Percentiles rank a stretch among this genome's conserved stretches.
phyloP scores from a whole-genome alignment of 2,888 invertebrate genomes.

The Blastobasis adustella region DNA sequence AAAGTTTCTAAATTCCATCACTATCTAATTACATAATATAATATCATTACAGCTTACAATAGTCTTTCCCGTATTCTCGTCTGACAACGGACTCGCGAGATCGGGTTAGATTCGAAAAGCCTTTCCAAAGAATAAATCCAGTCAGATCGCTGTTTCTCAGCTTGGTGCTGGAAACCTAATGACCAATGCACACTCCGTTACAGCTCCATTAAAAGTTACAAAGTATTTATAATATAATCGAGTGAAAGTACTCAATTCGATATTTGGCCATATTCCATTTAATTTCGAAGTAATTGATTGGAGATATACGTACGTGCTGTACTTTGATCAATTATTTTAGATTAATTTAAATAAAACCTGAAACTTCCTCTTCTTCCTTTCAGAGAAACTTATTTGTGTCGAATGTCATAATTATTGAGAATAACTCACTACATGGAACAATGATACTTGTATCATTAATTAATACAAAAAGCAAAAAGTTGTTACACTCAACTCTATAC shows the following conservation, averaged over 20 bases:
- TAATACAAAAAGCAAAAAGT: not conserved
- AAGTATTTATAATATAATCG: too few relatives aligned
- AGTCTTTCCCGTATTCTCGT: not conserved
- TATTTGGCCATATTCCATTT: too few relatives aligned
- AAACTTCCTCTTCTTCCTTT: not conserved
- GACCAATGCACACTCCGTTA: too few relatives aligned
- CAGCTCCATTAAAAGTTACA: too few relatives aligned
- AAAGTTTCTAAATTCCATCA: constrained; percentile 30
- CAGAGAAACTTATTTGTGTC: not conserved
- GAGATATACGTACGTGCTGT: too few relatives aligned
- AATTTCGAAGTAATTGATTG: too few relatives aligned
- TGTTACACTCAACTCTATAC: constrained; percentile 20
- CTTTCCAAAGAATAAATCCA: too few relatives aligned
- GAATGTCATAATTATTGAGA: not conserved
- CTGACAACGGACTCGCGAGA: not conserved
- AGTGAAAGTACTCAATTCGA: too few relatives aligned
- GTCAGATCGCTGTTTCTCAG: too few relatives aligned
- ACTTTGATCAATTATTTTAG: not conserved
- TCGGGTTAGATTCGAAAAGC: not conserved
- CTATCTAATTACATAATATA: not conserved
- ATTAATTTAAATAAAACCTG: not conserved
- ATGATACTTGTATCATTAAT: not conserved
- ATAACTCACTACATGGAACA: not conserved
- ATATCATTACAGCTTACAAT: not conserved
- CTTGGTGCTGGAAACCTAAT: too few relatives aligned